phyloP scores from a whole-genome alignment of 2,797 vertebrate genomes.

The Gastrophryne carolinensis region DNA sequence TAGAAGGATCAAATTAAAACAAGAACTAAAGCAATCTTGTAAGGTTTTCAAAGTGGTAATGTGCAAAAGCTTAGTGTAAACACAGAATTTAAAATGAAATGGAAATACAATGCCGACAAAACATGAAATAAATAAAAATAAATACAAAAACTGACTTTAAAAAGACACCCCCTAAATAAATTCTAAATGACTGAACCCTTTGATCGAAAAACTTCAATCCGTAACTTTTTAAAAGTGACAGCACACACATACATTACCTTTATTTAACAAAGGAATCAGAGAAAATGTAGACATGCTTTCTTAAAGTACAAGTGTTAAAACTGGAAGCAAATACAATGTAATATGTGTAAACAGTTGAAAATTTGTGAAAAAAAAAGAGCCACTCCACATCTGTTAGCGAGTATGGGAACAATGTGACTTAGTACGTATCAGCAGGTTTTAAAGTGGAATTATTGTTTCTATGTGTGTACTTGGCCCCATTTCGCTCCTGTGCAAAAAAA shows the following conservation, averaged over 20 bases:
- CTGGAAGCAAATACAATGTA: slow-evolving; percentile 20
- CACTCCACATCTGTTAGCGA: not conserved
- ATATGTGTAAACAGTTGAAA: slow-evolving; percentile 28
- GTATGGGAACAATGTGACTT: not conserved
- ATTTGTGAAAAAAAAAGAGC: not conserved
- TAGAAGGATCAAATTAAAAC: slow-evolving; percentile 81
- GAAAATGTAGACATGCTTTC: slow-evolving; percentile 64
- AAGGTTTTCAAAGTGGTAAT: slow-evolving; percentile 69
- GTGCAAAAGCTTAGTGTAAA: slow-evolving; percentile 66
- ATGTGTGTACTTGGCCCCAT: slow-evolving; percentile 7
- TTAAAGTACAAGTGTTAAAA: slow-evolving; percentile 49
- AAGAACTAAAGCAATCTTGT: slow-evolving; percentile 72
- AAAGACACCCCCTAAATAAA: slow-evolving; percentile 59
- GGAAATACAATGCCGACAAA: slow-evolving; percentile 66
- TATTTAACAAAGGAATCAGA: slow-evolving; percentile 56
- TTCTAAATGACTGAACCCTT: slow-evolving; percentile 27
- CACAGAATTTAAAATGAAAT: slow-evolving; percentile 61
- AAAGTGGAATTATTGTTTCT: not conserved
- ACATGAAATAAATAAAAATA: slow-evolving; percentile 44
- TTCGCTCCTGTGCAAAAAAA: not conserved
- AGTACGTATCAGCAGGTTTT: not conserved
- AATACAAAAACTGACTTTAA: slow-evolving; percentile 41
- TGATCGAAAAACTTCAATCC: too few species aligned
- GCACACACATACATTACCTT: slow-evolving; percentile 59
- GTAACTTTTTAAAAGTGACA: slow-evolving; percentile 37